Evolutionary conservation across 2,797 vertebrate species (phyloP).

Genomic region (Cuniculus paca): DNA sequence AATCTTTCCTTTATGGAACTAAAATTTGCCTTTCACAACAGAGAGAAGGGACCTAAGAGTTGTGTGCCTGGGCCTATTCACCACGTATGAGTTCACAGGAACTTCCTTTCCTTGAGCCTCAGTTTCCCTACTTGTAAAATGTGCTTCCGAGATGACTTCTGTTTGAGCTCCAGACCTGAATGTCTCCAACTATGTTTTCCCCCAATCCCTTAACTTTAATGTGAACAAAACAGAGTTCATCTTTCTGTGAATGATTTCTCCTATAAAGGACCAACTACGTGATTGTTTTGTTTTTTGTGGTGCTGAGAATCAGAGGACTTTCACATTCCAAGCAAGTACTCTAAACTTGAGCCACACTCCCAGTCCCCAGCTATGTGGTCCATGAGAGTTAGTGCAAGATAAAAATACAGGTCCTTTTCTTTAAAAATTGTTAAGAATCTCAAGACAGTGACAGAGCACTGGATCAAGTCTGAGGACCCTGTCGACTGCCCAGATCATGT

Average conservation of each 20-base stretch:
- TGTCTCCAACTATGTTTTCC: background rate
- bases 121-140: background rate
- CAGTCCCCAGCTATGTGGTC: background rate
- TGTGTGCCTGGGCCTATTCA: background rate
- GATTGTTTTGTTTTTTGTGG: background rate
- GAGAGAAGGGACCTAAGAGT: background rate
- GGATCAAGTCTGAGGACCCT: background rate
- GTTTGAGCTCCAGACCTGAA: background rate
- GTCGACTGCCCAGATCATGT: background rate
- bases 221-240: background rate
- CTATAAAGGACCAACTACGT: background rate
- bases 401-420: background rate
- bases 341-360: background rate
- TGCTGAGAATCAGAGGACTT: background rate
- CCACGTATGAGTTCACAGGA: background rate
- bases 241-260: background rate
- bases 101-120: background rate
- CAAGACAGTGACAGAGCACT: background rate
- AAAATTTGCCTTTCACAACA: background rate
- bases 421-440: background rate
- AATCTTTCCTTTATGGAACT: background rate
- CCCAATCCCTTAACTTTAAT: background rate
- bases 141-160: background rate
- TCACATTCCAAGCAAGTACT: background rate
- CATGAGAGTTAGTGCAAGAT: background rate